Evolutionary conservation across 2,797 vertebrate genomes (phyloP).

Genomic region (Loris lydekkerianus): DNA sequence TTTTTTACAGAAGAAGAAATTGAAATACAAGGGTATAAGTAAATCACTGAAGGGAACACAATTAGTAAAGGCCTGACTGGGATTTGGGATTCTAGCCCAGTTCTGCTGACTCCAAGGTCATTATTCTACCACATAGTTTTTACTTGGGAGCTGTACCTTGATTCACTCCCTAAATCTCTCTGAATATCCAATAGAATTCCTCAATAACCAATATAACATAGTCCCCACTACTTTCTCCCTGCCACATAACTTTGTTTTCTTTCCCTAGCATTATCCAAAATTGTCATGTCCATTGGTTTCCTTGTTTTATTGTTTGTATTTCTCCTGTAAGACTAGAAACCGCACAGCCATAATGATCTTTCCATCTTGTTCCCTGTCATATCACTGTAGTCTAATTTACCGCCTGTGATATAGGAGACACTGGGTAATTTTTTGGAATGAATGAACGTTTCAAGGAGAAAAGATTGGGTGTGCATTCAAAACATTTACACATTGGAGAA

Average conservation of each 20-base stretch:
- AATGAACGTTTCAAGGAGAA: background rate
- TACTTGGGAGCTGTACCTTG: background rate
- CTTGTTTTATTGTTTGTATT: slow-evolving; percentile 2
- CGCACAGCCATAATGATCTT: background rate
- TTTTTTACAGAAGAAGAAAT: slow-evolving; percentile 39
- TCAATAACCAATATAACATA: background rate
- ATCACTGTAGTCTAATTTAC: background rate
- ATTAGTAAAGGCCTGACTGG: background rate
- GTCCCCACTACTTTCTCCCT: background rate
- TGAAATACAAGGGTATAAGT: slow-evolving; percentile 11
- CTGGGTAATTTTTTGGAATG: background rate
- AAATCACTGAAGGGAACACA: slow-evolving; percentile 13
- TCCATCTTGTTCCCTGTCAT: background rate
- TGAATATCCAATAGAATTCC: background rate
- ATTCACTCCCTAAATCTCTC: background rate
- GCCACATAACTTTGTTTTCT: background rate
- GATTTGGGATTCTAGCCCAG: slow-evolving; percentile 31
- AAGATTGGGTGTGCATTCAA: background rate
- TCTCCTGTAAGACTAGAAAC: background rate
- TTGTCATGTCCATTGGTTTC: background rate
- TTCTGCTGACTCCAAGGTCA: background rate
- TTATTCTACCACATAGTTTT: background rate
- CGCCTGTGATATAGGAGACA: background rate
- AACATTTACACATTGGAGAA: background rate
- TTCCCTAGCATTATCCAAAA: background rate